phyloP scores from a whole-genome alignment of 37 sponge, comb jelly and placozoan genomes.

The Spongia lamella region DNA sequence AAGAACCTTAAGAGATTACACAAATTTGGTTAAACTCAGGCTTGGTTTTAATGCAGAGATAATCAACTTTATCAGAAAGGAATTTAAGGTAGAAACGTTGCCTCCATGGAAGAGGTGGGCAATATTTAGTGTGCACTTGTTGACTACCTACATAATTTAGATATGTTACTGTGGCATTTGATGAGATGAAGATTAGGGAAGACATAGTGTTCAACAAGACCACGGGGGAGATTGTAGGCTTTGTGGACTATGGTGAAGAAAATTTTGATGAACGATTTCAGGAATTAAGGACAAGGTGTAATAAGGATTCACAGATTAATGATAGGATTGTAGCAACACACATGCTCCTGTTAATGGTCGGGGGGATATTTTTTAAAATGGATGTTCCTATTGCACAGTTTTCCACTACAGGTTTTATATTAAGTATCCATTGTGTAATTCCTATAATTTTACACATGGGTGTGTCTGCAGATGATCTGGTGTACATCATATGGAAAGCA shows the following conservation, averaged over 20 bases:
- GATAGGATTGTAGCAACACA: conserved; percentile 39
- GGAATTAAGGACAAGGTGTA: too few species aligned
- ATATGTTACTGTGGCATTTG: conserved; percentile 22
- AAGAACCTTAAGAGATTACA: conserved; percentile 57
- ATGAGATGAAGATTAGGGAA: conserved; percentile 54
- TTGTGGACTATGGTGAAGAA: conserved; percentile 27
- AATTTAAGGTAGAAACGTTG: conserved; percentile 16
- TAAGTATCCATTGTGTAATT: too few species aligned
- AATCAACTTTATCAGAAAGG: neutral
- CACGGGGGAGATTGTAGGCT: conserved; percentile 4
- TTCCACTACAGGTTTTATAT: conserved; percentile 20
- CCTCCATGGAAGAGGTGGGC: conserved; percentile 40
- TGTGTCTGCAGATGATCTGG: conserved; percentile 6
- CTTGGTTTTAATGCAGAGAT: conserved; percentile 49
- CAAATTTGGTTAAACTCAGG: conserved; percentile 18
- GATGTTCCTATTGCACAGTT: conserved; percentile 44
- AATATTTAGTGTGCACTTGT: neutral
- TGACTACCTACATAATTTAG: neutral
- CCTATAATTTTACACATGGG: too few species aligned
- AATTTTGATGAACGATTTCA: too few species aligned
- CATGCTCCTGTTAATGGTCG: conserved; percentile 40
- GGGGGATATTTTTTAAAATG: conserved; percentile 19
- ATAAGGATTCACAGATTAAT: too few species aligned
- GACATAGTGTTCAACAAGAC: conserved; percentile 38
- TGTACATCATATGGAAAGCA: conserved; percentile 9